Base-by-base conservation (phyloP, 2,113 vertebrate species). In the Meleagris gallopavo region DNA sequence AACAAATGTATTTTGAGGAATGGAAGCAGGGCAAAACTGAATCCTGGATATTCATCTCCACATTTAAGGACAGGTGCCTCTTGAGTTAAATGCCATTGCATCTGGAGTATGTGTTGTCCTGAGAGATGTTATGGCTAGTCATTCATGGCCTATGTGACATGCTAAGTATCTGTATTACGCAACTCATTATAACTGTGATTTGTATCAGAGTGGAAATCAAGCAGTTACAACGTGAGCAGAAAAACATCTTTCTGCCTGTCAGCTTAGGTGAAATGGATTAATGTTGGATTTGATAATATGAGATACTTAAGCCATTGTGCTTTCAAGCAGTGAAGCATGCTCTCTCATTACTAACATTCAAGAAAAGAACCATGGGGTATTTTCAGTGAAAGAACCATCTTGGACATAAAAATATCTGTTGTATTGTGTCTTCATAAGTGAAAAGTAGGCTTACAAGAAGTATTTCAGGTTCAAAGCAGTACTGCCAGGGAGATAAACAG, bases 181-280 rank as follows among this genome's bases (percentile, higher is more conserved):
- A 71, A 60, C 8, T 70, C 36, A 22, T 77, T 86, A 43, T 57
- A 73, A 48, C 13, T 0, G 1, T 67, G 57, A 70, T 70, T 76
- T 20, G 8, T 73, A 30, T 76, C 29, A 80, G 61, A 80, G n/a
- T 52, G 29, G 21, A 69, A 86, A 21, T 86, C 32, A 65, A 34
- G 38, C 22, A 52, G 13, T 69, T 78, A 67, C 48, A 41, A 54
- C 58, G 45, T 67, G 64, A 86, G 41, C 36, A 81, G 41, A 90
- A 62, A 50, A 77, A 36, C 36, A 76, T 29, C 40, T 83, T 41
- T 83, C 36, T 27, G 2, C 70, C 73, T 92, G n/a, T 86, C 76
- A 92, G 25, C 45, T 70, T 55, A 66, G 27, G 72, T 74, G 80
- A 57, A 92, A 52, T 77, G 40, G 45, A 45, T 94, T 83, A 90